Evolutionary conservation across 2,888 invertebrate genomes (phyloP).

Genomic region (Chesias legatella): DNA sequence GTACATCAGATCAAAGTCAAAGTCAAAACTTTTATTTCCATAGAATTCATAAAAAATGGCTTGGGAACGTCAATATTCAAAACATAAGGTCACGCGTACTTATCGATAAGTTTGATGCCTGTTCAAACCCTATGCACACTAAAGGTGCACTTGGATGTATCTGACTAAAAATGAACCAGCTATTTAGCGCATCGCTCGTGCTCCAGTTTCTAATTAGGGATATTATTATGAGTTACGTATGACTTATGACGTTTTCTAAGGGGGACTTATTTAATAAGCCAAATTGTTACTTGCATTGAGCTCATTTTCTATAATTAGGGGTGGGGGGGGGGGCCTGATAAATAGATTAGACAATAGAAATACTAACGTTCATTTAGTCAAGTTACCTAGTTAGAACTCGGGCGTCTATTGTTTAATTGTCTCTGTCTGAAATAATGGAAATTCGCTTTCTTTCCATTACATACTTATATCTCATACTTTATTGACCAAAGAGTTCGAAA

Average conservation of each 20-base stretch:
- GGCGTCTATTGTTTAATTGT: too few relatives aligned
- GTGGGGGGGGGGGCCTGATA: constrained; percentile 8
- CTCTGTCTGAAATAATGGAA: too few relatives aligned
- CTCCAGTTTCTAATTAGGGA: constrained; percentile 49
- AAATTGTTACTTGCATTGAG: constrained; percentile 39
- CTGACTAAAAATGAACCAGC: constrained; percentile 9
- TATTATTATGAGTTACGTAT: constrained; percentile 50
- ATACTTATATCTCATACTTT: too few relatives aligned
- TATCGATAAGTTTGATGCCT: too few relatives aligned
- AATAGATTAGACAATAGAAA: constrained; percentile 8
- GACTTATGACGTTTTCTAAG: constrained; percentile 49
- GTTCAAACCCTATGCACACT: too few relatives aligned
- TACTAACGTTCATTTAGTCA: background rate
- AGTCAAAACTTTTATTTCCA: too few relatives aligned
- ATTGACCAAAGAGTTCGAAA: too few relatives aligned
- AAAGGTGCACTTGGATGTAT: background rate
- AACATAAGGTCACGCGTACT: too few relatives aligned
- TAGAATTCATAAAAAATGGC: too few relatives aligned
- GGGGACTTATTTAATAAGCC: constrained; percentile 53
- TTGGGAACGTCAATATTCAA: too few relatives aligned
- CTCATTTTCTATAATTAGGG: constrained; percentile 43
- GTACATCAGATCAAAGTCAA: too few relatives aligned
- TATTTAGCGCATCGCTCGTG: constrained; percentile 20
- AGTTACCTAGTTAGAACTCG: background rate
- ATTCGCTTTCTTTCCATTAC: too few relatives aligned